Evolutionary conservation across 2,888 invertebrate species (phyloP), one percentile per base, ranked within the genome.

Genomic region (Icerya purchasi): DNA sequence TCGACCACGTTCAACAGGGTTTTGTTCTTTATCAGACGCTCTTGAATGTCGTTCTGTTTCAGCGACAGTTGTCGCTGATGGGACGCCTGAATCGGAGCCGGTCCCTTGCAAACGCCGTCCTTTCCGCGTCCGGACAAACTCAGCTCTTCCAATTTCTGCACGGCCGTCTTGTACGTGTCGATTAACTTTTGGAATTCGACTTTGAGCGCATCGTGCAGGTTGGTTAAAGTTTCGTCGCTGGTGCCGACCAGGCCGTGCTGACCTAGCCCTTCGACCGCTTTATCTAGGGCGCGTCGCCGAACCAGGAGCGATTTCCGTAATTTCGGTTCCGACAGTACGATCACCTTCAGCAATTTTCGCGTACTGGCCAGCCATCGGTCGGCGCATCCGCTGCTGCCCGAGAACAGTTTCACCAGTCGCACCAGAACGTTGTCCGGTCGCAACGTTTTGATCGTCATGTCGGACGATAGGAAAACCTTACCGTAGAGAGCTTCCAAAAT

Each of bases 21-120:
- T 72, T 91, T 90, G 74, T 93, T 92, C 73, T 91, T 90, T 67
- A 92, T 91, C 59, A 93, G 76, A 1, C 92, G 75, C 65, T 89
- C 83, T 70, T 92, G 91, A 56, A 93, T 88, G 69, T 92, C 91
- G 8, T 81, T 79, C 68, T 87, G 84, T 57, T 82, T 82, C 60
- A 91, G 77, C 56, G 88, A 86, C 64, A 93, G 74, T 54, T 91
- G 81, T 22, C 92, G 77, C 72, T 92, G 92, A 74, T 93, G 92
- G 52, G 89, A 89, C 0, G 89, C 85, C 50, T 84, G 82, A 0
- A 86, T 85, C 22, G 88, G 88, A 62, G 84, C 84, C 65, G 81
- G 81, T 67, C 77, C 78, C 50, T 64, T 65, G 54, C 61, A 62
- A 21, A 65, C 64, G 22, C 71, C 22, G 51, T 72, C 73, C 65